Evolutionary conservation across 2,797 vertebrate species (phyloP).

Genomic region (Enteromius afrohamiltoni): DNA sequence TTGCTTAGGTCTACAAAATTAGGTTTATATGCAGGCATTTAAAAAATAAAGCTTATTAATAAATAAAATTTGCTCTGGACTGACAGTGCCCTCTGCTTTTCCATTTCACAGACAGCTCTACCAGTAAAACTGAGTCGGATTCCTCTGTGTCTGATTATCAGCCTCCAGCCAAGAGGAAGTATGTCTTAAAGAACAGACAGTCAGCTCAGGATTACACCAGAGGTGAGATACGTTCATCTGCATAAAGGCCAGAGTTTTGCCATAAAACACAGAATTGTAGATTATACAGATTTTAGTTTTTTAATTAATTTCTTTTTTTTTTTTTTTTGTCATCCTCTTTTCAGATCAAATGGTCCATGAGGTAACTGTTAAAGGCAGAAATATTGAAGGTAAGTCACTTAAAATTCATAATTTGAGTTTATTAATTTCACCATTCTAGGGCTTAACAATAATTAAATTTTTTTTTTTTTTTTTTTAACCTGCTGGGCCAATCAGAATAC

Average conservation of each 20-base stretch:
- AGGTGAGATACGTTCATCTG: constrained; percentile 63
- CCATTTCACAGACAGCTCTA: constrained; percentile 42
- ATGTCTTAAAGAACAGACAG: constrained; percentile 65
- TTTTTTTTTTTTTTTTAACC: no score
- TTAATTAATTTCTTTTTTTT: background rate
- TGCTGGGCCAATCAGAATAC: background rate
- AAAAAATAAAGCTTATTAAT: background rate
- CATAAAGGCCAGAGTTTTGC: background rate
- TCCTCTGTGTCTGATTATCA: constrained; percentile 71
- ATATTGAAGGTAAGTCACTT: constrained; percentile 69
- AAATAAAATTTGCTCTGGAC: background rate
- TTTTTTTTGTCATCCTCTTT: constrained; percentile 34
- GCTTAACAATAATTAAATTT: background rate
- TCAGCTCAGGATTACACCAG: constrained; percentile 47
- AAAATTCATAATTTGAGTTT: constrained; percentile 5
- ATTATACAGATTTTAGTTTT: background rate
- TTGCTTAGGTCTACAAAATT: background rate
- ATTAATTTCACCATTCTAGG: background rate
- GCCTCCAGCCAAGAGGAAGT: constrained; percentile 79
- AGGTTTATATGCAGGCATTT: background rate
- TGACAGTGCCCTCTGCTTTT: background rate
- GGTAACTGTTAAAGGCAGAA: constrained; percentile 67
- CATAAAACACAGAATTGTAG: background rate
- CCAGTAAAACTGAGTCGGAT: constrained; percentile 61
- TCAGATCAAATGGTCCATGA: constrained; percentile 70